These are phyloP conservation scores for Apis cerana DNA, from an alignment of 1,140 invertebrate species.

Conservation along the genomic window DNA sequence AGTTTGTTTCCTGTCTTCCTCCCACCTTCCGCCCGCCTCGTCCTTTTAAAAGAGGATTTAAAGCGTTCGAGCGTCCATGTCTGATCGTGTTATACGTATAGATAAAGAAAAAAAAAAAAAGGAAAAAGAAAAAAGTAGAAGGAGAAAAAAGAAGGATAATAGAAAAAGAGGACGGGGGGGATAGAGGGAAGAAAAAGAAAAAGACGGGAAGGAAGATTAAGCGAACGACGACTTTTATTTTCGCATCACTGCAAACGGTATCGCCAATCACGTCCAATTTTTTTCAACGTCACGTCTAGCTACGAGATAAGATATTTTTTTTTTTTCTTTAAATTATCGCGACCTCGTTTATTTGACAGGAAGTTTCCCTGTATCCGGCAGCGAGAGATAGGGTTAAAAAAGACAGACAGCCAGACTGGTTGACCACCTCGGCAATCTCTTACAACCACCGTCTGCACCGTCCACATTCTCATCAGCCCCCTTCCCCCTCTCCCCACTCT, in stretches of 20 bases:
- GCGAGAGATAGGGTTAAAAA: background rate
- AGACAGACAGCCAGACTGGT: constrained; percentile 59
- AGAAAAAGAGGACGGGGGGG: too few species aligned
- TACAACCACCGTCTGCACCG: constrained; percentile 61
- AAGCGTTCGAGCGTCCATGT: constrained; percentile 37
- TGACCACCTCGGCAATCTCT: constrained; percentile 69
- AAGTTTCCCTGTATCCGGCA: too few species aligned
- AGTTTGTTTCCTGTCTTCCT: constrained; percentile 34
- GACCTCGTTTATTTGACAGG: background rate
- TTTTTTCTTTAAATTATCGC: background rate
- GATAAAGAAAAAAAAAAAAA: too few species aligned
- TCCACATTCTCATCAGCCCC: constrained; percentile 60
- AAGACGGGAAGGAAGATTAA: constrained; percentile 17
- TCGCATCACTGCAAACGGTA: background rate
- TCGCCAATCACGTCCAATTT: constrained; percentile 3
- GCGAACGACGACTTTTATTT: constrained; percentile 7
- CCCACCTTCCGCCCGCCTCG: background rate
- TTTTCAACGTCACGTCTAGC: background rate
- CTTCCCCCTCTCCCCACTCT: constrained; percentile 17
- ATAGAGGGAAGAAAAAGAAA: background rate
- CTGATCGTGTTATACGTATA: constrained; percentile 26
- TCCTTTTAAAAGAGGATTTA: constrained; percentile 10
- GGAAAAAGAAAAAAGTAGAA: background rate
- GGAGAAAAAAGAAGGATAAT: too few species aligned
- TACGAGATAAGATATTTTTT: background rate